Conservation (phyloP, 2,888 invertebrate genomes). For the Heteromyza rotundicornis region DNA sequence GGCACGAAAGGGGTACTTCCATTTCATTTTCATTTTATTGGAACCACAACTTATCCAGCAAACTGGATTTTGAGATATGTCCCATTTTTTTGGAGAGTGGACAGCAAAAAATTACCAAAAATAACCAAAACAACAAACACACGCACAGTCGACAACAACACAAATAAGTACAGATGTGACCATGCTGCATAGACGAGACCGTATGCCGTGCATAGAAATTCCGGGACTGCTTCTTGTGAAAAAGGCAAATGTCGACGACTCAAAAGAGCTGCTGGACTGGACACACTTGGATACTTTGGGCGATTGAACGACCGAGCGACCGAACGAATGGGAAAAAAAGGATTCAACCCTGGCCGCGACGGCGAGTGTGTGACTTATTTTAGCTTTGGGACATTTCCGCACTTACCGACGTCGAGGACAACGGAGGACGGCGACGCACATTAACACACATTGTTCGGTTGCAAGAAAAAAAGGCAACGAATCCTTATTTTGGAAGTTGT, state of each 20-base stretch:
- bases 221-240: not conserved
- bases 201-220: not conserved
- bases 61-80: conserved; percentile 45
- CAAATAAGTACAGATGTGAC: conserved; percentile 18
- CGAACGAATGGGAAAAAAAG: not conserved
- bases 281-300: too few species aligned
- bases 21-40: conserved; percentile 42
- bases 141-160: too few species aligned
- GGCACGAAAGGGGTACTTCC: not conserved
- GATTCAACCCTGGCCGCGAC: conserved; percentile 3
- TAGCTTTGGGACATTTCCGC: conserved; percentile 41
- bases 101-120: too few species aligned
- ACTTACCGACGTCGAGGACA: conserved; percentile 29
- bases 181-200: not conserved
- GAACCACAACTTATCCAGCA: conserved; percentile 50
- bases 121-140: too few species aligned
- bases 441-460: conserved; percentile 50
- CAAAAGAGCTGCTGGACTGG: conserved; percentile 18
- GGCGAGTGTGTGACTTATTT: conserved; percentile 38
- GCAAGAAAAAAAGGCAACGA: conserved; percentile 18
- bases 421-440: conserved; percentile 37
- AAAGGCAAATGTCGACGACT: conserved; percentile 9
- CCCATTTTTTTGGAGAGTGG: conserved; percentile 19
- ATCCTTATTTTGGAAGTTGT: conserved; percentile 33
- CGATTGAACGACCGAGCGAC: too few species aligned